Evolutionary conservation across 2,888 invertebrate genomes (phyloP).

Genomic region (Aplocera efformata): DNA sequence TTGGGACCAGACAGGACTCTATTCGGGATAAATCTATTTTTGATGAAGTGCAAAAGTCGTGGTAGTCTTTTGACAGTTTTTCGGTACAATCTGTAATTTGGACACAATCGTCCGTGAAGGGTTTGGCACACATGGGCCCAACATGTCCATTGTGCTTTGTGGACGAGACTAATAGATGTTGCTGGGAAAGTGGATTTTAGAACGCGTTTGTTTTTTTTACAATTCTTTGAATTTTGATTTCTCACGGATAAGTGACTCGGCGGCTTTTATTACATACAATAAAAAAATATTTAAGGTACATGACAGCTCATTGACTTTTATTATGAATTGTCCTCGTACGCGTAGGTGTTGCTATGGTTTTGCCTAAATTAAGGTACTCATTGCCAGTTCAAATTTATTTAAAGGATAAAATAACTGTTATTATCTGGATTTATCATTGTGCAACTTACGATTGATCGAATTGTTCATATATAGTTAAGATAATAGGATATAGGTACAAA

Average conservation of each 20-base stretch:
- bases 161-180: constrained; percentile 55
- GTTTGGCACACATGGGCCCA: constrained; percentile 72
- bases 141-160: constrained; percentile 66
- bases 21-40: constrained; percentile 68
- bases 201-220: constrained; percentile 31
- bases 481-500: too few species aligned
- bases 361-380: too few species aligned
- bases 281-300: constrained; percentile 6
- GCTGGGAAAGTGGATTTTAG: constrained; percentile 45
- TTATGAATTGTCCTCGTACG: too few species aligned
- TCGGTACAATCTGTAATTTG: constrained; percentile 58
- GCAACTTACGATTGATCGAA: too few species aligned
- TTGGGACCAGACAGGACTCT: constrained; percentile 59
- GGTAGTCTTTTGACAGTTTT: constrained; percentile 61
- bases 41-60: constrained; percentile 79
- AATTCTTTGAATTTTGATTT: constrained; percentile 22
- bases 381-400: too few species aligned
- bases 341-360: too few species aligned
- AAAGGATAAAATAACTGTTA: too few species aligned
- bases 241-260: constrained; percentile 29
- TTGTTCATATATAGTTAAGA: too few species aligned
- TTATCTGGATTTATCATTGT: too few species aligned
- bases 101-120: constrained; percentile 58
- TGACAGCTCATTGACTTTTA: constrained; percentile 1
- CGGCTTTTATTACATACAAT: constrained; percentile 13